Evolutionary conservation across 2,797 vertebrate species (phyloP).

Genomic region (Poecile montanus): DNA sequence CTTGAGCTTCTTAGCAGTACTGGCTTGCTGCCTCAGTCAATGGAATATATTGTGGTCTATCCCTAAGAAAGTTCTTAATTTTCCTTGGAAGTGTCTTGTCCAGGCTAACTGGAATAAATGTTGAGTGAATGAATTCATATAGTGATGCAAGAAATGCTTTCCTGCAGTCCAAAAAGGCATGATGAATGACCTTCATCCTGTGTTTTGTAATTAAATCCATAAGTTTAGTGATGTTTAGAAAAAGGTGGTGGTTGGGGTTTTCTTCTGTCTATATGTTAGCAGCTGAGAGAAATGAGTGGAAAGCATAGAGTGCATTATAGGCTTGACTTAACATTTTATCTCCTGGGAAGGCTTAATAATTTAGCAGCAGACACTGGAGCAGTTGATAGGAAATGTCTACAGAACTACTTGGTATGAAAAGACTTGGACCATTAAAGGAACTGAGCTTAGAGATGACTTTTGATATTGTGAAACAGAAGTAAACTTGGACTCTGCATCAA

Average conservation of each 20-base stretch:
- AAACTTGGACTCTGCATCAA: neutral
- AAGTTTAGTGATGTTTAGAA: neutral
- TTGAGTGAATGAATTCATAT: neutral
- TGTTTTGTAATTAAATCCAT: neutral
- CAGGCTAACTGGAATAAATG: neutral
- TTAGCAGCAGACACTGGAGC: neutral
- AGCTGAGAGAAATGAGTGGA: neutral
- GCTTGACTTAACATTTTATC: neutral
- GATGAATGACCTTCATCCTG: neutral
- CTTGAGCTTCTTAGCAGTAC: neutral
- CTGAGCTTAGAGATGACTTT: neutral
- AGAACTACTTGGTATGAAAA: neutral
- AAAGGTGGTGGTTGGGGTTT: neutral
- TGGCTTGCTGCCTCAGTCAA: neutral
- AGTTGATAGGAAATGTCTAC: neutral
- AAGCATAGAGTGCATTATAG: neutral
- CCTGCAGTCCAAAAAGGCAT: neutral
- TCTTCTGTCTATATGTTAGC: fast-evolving
- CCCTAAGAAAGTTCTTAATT: neutral
- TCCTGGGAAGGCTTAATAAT: neutral
- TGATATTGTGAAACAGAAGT: neutral
- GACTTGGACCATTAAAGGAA: neutral
- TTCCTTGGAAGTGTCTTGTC: neutral
- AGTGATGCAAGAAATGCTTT: neutral
- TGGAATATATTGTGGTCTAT: neutral